Conservation (phyloP, 2,113 vertebrate genomes). For the Rhynchomys soricoides region DNA sequence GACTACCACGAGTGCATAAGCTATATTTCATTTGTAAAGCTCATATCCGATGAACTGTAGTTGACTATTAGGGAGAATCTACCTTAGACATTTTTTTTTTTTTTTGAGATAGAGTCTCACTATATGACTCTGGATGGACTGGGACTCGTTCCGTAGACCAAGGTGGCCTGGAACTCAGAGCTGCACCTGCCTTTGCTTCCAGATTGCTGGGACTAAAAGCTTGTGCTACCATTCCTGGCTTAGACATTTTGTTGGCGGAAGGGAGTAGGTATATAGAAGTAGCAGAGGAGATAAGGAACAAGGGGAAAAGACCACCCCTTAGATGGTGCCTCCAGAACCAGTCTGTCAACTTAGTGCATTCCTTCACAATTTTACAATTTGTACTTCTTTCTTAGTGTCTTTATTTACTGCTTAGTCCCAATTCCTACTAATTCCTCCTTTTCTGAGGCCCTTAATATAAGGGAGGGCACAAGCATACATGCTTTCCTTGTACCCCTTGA, state of each 20-base stretch:
- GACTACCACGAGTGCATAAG: background rate
- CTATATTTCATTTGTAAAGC: conserved; percentile 39
- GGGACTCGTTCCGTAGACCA: background rate
- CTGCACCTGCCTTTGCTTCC: background rate
- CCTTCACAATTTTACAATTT: conserved; percentile 41
- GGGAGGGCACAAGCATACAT: background rate
- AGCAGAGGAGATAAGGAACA: conserved; percentile 25
- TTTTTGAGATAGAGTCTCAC: background rate
- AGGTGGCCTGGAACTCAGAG: background rate
- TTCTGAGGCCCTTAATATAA: background rate
- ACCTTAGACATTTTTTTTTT: background rate
- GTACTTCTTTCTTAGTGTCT: background rate
- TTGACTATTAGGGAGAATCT: background rate
- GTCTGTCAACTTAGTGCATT: background rate
- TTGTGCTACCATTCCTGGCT: background rate
- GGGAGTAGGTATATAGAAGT: conserved; percentile 1
- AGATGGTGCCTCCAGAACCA: background rate
- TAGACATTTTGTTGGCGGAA: background rate
- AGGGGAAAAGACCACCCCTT: background rate
- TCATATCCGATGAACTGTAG: conserved; percentile 9
- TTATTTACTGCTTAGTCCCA: conserved; percentile 34
- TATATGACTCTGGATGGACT: background rate
- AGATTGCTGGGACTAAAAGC: background rate
- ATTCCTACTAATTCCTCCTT: background rate
- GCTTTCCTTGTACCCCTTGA: background rate